Evolutionary conservation across 2,113 vertebrate species (phyloP).

Genomic region (Naja naja): DNA sequence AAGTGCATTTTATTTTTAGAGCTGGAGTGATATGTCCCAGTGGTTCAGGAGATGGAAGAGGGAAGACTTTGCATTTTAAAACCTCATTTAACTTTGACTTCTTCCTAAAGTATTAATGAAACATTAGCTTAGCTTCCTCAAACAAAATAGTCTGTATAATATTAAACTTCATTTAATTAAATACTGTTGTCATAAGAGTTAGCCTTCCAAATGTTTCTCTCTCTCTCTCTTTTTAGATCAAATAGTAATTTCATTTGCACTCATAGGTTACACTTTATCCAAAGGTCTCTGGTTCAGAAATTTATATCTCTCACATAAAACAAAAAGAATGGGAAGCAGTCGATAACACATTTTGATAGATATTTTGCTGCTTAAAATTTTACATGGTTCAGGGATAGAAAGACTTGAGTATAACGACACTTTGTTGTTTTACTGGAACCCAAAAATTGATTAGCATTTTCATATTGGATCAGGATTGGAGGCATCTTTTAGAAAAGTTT

Average conservation of each 20-base stretch:
- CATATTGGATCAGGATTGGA: not conserved
- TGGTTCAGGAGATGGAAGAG: slow-evolving; percentile 14
- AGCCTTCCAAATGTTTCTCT: slow-evolving; percentile 54
- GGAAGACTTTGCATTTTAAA: slow-evolving; percentile 12
- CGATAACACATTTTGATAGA: slow-evolving; percentile 33
- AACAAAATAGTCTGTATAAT: slow-evolving; percentile 47
- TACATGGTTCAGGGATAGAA: slow-evolving; percentile 37
- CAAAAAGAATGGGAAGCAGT: slow-evolving; percentile 57
- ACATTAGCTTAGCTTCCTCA: slow-evolving; percentile 49
- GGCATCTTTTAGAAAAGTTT: not conserved
- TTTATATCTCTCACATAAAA: slow-evolving; percentile 43
- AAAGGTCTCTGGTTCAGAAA: slow-evolving; percentile 61
- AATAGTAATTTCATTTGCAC: slow-evolving; percentile 55
- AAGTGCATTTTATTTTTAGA: slow-evolving; percentile 2
- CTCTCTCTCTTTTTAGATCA: slow-evolving; percentile 57
- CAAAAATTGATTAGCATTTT: too few species aligned
- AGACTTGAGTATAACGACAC: not conserved
- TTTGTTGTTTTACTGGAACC: not conserved
- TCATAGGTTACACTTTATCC: slow-evolving; percentile 62
- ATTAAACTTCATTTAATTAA: slow-evolving; percentile 63
- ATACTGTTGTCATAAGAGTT: slow-evolving; percentile 48
- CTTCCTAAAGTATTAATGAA: slow-evolving; percentile 37
- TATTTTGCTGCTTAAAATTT: slow-evolving; percentile 49
- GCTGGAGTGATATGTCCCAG: not conserved
- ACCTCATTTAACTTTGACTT: slow-evolving; percentile 34